Base-by-base conservation (phyloP, 2,888 invertebrate species). In the Tachina grossa region DNA sequence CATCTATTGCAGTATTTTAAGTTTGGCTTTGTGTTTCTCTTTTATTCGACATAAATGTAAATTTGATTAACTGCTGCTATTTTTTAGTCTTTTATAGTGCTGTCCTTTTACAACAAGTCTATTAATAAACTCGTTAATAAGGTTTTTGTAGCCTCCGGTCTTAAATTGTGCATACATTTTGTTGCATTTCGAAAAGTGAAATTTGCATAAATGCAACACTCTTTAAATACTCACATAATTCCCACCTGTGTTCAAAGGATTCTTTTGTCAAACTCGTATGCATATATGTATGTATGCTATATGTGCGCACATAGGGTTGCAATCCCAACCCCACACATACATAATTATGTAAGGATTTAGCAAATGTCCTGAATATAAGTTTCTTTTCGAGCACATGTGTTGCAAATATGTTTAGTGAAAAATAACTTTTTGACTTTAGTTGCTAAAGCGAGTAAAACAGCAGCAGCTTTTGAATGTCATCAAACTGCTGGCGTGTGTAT, bases 391-490 rank as follows among this genome's bases (percentile, higher is more conserved):
- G 11, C 39, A 63, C 53, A 79, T 71, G 53, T 63, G 55, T 71
- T 71, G 63, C 71, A 55, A 55, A 79, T 63, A 71, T 61, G 14
- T 49, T 69, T 51, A 45, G 16, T 1, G 16, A 19, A 79, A 72
- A 65, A 13, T 72, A 71, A 72, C 79, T 72, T 79, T 79, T 79
- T 71, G 79, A 79, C 79, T 79, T 55, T 53, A 14, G 47, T 41
- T 53, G 8, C 39, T 19, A 19, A 14, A 59, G 39, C 8, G 14
- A 59, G 47, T n/a, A 59, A 8, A 63, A 47, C 31, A 59, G 53
- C 31, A 51, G 6, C 66, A 69, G 61, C 63, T 61, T 79, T 79
- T 55, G 39, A 43, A 63, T 71, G 61, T 47, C 39, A 47, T 71
- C 19, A 53, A 71, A 71, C 63, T 71, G 61, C 53, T 61, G 53